These are phyloP conservation scores for Thalassophryne amazonica DNA, from an alignment of 2,797 vertebrate species.

Conservation along the genomic window DNA sequence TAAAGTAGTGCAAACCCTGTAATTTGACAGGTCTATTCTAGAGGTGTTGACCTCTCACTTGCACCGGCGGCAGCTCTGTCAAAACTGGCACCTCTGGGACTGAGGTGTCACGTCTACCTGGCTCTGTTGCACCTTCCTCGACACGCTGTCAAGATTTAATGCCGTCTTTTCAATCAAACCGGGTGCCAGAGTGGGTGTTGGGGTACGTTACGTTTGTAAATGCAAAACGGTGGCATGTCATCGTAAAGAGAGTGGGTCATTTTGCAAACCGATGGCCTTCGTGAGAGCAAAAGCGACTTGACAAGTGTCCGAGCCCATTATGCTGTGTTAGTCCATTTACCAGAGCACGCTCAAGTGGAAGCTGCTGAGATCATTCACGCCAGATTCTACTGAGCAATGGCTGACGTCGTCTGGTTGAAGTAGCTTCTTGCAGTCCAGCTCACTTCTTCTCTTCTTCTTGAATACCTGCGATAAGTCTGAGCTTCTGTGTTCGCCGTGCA, in stretches of 20 bases:
- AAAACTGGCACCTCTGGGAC: constrained; percentile 47
- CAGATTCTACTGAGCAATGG: no score
- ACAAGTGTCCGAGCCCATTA: constrained; percentile 79
- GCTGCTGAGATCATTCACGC: constrained; percentile 49
- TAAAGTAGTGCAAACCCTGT: constrained; percentile 64
- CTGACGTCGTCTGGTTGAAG: no score
- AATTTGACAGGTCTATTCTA: constrained; percentile 74
- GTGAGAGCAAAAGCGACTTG: constrained; percentile 69
- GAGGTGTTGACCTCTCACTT: constrained; percentile 76
- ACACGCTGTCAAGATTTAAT: constrained; percentile 43
- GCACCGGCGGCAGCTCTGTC: constrained; percentile 41
- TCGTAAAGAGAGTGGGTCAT: constrained; percentile 55
- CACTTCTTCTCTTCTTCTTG: no score
- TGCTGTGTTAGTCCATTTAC: constrained; percentile 53
- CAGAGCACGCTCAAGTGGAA: constrained; percentile 54
- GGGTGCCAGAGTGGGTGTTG: constrained; percentile 5
- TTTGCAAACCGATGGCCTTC: constrained; percentile 44
- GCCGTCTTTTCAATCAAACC: neutral
- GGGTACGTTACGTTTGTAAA: constrained; percentile 19
- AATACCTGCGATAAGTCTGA: constrained; percentile 1
- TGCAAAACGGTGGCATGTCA: constrained; percentile 1
- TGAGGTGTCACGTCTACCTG: constrained; percentile 64
- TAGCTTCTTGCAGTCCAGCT: no score
- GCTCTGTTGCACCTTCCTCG: constrained; percentile 43
- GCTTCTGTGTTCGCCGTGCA: constrained; percentile 1